Evolutionary conservation across 2,797 vertebrate genomes (phyloP).

Genomic region (Myotis pilosus): DNA sequence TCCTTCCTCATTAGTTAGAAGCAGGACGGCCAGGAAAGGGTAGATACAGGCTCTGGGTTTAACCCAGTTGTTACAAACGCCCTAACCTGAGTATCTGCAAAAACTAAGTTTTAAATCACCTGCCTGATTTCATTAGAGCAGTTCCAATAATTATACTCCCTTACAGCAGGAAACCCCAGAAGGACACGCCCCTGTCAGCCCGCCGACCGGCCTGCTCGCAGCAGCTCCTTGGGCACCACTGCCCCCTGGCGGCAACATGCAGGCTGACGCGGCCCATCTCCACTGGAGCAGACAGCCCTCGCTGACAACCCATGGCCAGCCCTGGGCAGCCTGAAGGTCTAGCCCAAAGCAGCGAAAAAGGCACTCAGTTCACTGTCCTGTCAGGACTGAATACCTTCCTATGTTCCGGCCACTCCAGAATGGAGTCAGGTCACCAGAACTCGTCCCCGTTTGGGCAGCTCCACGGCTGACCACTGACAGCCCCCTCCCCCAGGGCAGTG

Average conservation of each 20-base stretch:
- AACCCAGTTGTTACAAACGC: background rate
- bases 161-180: background rate
- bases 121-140: background rate
- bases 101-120: background rate
- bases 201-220: rapidly evolving
- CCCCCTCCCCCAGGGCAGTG: background rate
- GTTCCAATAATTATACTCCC: rapidly evolving
- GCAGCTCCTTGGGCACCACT: background rate
- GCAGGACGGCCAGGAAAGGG: background rate
- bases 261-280: background rate
- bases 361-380: rapidly evolving
- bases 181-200: background rate
- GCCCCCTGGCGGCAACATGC: conserved; percentile 48
- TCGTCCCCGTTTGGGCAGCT: background rate
- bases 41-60: too few species aligned
- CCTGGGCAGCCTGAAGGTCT: background rate
- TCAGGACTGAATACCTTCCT: background rate
- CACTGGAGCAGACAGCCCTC: background rate
- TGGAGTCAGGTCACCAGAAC: background rate
- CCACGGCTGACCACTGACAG: background rate
- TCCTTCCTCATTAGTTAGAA: background rate
- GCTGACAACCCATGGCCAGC: background rate
- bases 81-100: background rate
- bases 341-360: background rate
- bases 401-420: background rate